phyloP scores from a whole-genome alignment of 2,888 invertebrate genomes.

The Sphaeridia pumilis region DNA sequence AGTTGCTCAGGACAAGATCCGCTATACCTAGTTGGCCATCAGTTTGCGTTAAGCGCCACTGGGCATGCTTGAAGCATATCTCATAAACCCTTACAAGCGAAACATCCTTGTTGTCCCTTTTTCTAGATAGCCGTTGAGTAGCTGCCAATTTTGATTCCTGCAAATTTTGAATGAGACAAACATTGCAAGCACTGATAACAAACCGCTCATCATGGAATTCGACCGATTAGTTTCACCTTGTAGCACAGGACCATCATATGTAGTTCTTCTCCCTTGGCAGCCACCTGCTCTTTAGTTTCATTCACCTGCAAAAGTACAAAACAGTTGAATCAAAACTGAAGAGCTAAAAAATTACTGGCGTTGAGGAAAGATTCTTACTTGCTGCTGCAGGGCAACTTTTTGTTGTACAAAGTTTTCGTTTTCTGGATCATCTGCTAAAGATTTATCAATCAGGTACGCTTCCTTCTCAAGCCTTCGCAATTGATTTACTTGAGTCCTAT shows the following conservation, averaged over 20 bases:
- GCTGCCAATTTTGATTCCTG: slow-evolving; percentile 36
- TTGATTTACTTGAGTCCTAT: slow-evolving; percentile 55
- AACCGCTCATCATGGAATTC: neutral
- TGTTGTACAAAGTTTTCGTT: slow-evolving; percentile 48
- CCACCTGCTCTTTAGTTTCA: slow-evolving; percentile 79
- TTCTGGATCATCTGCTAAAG: slow-evolving; percentile 53
- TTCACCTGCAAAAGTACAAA: slow-evolving; percentile 48
- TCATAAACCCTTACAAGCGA: slow-evolving; percentile 70
- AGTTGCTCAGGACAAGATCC: slow-evolving; percentile 88
- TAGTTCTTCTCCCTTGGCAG: slow-evolving; percentile 79
- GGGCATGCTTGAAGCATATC: slow-evolving; percentile 96
- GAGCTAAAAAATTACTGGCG: neutral
- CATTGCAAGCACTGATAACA: neutral
- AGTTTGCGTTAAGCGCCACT: slow-evolving; percentile 93
- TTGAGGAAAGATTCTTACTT: slow-evolving; percentile 41
- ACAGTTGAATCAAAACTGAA: neutral
- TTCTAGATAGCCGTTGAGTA: slow-evolving; percentile 33
- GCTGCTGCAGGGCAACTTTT: slow-evolving; percentile 57
- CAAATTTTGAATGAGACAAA: neutral
- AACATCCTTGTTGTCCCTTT: slow-evolving; percentile 54
- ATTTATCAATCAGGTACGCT: slow-evolving; percentile 72
- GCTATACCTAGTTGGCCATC: slow-evolving; percentile 97
- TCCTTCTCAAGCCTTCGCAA: slow-evolving; percentile 78
- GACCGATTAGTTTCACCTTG: slow-evolving; percentile 47
- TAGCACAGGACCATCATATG: slow-evolving; percentile 91